Conservation (phyloP, 2,888 invertebrate species). For the Apantesis nais region DNA sequence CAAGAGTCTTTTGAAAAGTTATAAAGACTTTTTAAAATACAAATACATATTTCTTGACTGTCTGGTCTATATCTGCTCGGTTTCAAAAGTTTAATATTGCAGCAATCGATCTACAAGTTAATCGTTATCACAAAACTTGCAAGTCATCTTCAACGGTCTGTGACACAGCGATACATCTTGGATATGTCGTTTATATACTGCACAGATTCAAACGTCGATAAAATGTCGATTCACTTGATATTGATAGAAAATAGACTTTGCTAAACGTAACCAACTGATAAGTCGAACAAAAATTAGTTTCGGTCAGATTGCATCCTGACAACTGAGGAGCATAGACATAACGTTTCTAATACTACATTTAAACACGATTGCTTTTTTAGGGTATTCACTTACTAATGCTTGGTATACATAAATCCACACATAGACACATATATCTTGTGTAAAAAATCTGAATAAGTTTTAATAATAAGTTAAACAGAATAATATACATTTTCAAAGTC, state of each 20-base stretch:
- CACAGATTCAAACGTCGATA: constrained; percentile 10
- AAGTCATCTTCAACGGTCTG: constrained; percentile 33
- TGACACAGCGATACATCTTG: constrained; percentile 35
- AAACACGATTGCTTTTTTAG: background rate
- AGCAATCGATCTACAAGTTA: constrained; percentile 38
- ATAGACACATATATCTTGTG: too few relatives aligned
- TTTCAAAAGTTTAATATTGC: constrained; percentile 9
- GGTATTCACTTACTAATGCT: too few relatives aligned
- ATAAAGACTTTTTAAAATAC: background rate
- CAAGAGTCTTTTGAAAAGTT: background rate
- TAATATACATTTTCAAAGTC: too few relatives aligned
- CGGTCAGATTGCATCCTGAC: background rate
- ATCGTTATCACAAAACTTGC: constrained; percentile 41
- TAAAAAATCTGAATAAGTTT: too few relatives aligned
- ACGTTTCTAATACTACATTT: background rate
- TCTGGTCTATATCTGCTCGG: background rate
- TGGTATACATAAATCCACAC: too few relatives aligned
- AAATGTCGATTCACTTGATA: background rate
- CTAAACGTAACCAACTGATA: background rate
- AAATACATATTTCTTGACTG: background rate
- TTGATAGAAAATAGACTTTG: background rate
- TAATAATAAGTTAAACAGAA: too few relatives aligned
- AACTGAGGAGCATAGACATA: background rate
- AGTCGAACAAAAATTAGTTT: background rate
- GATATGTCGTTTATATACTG: constrained; percentile 19